Evolutionary conservation across 2,888 invertebrate species (phyloP).

Genomic region (Yponomeuta evonymella): DNA sequence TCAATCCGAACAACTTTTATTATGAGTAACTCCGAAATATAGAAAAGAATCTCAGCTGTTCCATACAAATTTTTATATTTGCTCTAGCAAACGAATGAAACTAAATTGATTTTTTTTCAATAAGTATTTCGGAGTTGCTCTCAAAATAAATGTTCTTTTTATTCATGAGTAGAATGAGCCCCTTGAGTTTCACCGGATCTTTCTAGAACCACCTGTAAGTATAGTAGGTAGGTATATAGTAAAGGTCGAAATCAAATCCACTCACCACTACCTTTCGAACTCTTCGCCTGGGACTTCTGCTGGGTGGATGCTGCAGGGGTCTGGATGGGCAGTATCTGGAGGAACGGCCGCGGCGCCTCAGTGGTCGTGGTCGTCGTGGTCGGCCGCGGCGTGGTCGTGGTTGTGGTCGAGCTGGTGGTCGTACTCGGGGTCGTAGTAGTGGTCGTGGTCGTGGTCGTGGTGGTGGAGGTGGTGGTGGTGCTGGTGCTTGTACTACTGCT

Average conservation of each 20-base stretch:
- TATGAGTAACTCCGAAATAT: too few relatives aligned
- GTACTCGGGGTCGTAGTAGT: conserved; percentile 48
- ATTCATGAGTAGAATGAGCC: too few relatives aligned
- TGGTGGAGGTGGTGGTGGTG: conserved; percentile 32
- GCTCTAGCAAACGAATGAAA: too few relatives aligned
- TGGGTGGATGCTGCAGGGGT: conserved; percentile 34
- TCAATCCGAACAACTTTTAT: too few relatives aligned
- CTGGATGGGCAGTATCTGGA: conserved; percentile 64
- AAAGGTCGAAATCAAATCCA: neutral
- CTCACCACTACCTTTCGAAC: neutral
- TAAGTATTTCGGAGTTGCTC: too few relatives aligned
- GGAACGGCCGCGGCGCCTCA: conserved; percentile 50
- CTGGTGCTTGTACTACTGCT: conserved; percentile 19
- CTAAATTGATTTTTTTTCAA: too few relatives aligned
- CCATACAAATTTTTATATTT: too few relatives aligned
- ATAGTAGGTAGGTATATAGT: too few relatives aligned
- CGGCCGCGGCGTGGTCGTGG: conserved; percentile 47
- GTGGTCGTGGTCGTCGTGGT: conserved; percentile 42
- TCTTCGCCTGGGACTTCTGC: conserved; percentile 23
- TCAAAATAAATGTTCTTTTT: too few relatives aligned
- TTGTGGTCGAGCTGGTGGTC: conserved; percentile 51
- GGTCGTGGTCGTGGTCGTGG: conserved; percentile 45
- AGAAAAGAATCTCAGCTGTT: too few relatives aligned
- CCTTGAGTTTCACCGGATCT: too few relatives aligned
- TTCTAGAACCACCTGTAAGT: neutral